Percentiles rank a stretch among this genome's conserved stretches.
Evolutionary conservation across 1,140 invertebrate genomes (phyloP).

Genomic region (Lasioglossum albipes): DNA sequence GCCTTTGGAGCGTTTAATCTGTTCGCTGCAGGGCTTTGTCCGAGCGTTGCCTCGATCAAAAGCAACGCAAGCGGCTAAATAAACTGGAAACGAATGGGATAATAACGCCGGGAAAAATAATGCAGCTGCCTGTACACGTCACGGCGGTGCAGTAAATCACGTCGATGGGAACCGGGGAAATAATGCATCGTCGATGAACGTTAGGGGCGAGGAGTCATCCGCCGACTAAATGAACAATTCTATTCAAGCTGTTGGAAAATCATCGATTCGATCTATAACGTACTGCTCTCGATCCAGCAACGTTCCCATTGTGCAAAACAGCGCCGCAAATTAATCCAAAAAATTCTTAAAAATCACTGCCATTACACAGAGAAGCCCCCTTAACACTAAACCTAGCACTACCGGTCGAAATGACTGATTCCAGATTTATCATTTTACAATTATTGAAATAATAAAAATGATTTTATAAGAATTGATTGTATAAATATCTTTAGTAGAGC

Average conservation of each 20-base stretch:
- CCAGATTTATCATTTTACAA: too few relatives aligned
- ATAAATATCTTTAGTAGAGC: too few relatives aligned
- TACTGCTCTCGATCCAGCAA: too few relatives aligned
- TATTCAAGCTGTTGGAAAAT: background rate
- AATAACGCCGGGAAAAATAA: slow-evolving; percentile 54
- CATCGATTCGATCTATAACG: too few relatives aligned
- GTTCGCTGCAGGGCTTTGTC: slow-evolving; percentile 6
- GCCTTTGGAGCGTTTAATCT: slow-evolving; percentile 27
- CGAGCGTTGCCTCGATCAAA: background rate
- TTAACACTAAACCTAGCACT: too few relatives aligned
- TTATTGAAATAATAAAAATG: too few relatives aligned
- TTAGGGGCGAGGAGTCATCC: slow-evolving; percentile 20
- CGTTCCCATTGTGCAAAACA: too few relatives aligned
- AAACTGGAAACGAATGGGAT: slow-evolving; percentile 57
- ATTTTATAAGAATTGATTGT: too few relatives aligned
- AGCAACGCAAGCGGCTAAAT: slow-evolving; percentile 20
- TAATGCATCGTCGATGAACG: slow-evolving; percentile 40
- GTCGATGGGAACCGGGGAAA: slow-evolving; percentile 16
- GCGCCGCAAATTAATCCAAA: too few relatives aligned
- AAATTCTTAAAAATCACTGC: too few relatives aligned
- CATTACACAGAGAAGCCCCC: too few relatives aligned
- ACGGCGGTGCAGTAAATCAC: slow-evolving; percentile 28
- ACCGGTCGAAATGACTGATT: too few relatives aligned
- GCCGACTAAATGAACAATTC: slow-evolving; percentile 14
- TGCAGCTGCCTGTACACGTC: slow-evolving; percentile 39